Evolutionary conservation across 2,888 invertebrate genomes (phyloP).

Genomic region (Caenorhabditis japonica): DNA sequence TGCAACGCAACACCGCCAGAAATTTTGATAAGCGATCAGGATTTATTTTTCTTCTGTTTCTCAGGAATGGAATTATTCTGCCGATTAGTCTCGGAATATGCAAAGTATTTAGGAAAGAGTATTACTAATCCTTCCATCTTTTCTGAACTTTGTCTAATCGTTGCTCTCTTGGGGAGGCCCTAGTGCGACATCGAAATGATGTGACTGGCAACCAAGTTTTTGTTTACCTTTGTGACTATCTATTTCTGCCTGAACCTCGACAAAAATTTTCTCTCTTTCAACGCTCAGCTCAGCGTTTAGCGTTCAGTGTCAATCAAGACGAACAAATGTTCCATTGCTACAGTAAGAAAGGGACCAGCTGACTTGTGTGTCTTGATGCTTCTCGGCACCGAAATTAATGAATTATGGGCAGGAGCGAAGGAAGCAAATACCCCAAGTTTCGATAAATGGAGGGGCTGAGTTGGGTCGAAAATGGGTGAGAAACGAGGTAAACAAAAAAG

Average conservation of each 20-base stretch:
- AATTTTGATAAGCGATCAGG: no score
- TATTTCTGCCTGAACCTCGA: neutral
- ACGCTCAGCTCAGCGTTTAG: no score
- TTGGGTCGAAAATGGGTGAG: constrained; percentile 15
- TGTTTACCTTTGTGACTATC: neutral
- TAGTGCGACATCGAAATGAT: neutral
- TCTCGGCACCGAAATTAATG: neutral
- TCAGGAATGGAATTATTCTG: no score
- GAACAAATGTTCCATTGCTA: no score
- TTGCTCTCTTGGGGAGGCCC: neutral
- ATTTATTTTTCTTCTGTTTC: no score
- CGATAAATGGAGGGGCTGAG: neutral
- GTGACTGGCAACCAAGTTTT: neutral
- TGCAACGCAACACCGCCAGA: no score
- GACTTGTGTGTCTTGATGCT: no score
- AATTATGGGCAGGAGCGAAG: neutral
- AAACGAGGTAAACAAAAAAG: constrained; percentile 28
- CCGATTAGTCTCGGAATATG: neutral
- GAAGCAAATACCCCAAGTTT: neutral
- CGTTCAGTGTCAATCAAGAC: no score
- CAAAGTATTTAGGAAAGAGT: neutral
- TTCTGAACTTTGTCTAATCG: constrained; percentile 1
- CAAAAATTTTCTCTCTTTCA: no score
- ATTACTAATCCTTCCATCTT: neutral
- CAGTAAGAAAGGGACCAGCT: no score